phyloP scores from a whole-genome alignment of 2,797 vertebrate genomes.

The Pogonophryne albipinna region DNA sequence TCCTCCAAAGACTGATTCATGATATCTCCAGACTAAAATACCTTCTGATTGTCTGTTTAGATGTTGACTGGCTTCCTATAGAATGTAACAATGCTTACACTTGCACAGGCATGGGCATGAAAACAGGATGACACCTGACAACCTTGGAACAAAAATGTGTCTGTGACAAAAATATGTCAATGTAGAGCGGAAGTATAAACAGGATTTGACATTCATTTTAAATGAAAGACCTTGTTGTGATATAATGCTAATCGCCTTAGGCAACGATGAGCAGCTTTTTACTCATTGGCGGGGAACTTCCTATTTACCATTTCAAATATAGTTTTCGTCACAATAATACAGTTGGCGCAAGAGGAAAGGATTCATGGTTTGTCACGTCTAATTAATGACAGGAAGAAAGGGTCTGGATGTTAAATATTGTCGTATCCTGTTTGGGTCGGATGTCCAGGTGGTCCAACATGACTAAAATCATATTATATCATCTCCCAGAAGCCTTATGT shows the following conservation, averaged over 20 bases:
- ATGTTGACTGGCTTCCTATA: slow-evolving; percentile 69
- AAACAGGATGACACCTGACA: slow-evolving; percentile 88
- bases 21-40: slow-evolving; percentile 72
- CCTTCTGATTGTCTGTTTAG: slow-evolving; percentile 65
- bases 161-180: slow-evolving; percentile 50
- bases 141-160: slow-evolving; percentile 66
- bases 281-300: slow-evolving; percentile 70
- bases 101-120: slow-evolving; percentile 56
- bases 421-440: slow-evolving; percentile 76
- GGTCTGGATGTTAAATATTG: slow-evolving; percentile 64
- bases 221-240: slow-evolving; percentile 69
- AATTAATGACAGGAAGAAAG: slow-evolving; percentile 80
- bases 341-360: slow-evolving; percentile 54
- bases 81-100: slow-evolving; percentile 70
- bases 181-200: slow-evolving; percentile 69
- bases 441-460: slow-evolving; percentile 77
- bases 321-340: slow-evolving; percentile 60
- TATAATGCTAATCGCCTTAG: slow-evolving; percentile 73
- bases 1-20: slow-evolving; percentile 53
- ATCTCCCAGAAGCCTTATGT: slow-evolving; percentile 40
- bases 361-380: slow-evolving; percentile 49
- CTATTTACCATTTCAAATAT: slow-evolving; percentile 59
- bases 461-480: slow-evolving; percentile 56
- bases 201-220: slow-evolving; percentile 77
- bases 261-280: slow-evolving; percentile 70